Conservation (phyloP, 2,113 vertebrate genomes). For the Scortum barcoo region DNA sequence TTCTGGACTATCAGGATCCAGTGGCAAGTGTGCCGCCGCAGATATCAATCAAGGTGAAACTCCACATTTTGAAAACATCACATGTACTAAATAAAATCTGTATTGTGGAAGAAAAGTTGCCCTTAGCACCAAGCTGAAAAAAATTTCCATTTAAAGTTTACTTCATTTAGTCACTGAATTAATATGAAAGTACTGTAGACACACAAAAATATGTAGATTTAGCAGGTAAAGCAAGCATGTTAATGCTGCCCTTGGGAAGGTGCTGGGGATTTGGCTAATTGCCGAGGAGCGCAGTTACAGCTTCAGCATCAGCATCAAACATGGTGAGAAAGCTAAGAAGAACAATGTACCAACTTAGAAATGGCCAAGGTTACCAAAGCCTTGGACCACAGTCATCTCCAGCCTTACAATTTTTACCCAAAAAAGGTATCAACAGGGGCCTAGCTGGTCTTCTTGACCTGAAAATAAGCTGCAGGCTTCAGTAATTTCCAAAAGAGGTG, state of each 20-base stretch:
- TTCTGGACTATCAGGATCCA: neutral
- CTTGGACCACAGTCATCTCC: slow-evolving; percentile 17
- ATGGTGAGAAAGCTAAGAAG: neutral
- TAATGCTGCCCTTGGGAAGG: neutral
- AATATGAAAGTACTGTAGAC: neutral
- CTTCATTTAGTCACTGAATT: neutral
- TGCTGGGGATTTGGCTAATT: neutral
- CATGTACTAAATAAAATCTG: neutral
- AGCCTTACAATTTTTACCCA: slow-evolving; percentile 50
- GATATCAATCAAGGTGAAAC: slow-evolving; percentile 7
- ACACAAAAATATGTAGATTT: neutral
- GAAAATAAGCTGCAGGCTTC: slow-evolving; percentile 46
- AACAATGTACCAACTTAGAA: slow-evolving; percentile 21
- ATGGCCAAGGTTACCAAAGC: slow-evolving; percentile 20
- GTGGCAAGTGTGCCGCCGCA: slow-evolving; percentile 12
- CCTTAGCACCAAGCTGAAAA: neutral
- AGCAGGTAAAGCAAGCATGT: neutral
- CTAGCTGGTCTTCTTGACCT: slow-evolving; percentile 44
- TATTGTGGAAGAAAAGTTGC: neutral
- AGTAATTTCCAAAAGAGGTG: slow-evolving; percentile 65
- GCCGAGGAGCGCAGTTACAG: neutral
- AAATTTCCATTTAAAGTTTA: neutral
- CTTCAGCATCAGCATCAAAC: slow-evolving; percentile 10
- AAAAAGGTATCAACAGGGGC: slow-evolving; percentile 64
- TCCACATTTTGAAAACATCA: neutral